A percentile compares a stretch with the other conserved stretches of the same genome.
These are phyloP conservation scores for Dipodomys ordii DNA, from an alignment of 2,113 vertebrate genomes.

Conservation along the genomic window DNA sequence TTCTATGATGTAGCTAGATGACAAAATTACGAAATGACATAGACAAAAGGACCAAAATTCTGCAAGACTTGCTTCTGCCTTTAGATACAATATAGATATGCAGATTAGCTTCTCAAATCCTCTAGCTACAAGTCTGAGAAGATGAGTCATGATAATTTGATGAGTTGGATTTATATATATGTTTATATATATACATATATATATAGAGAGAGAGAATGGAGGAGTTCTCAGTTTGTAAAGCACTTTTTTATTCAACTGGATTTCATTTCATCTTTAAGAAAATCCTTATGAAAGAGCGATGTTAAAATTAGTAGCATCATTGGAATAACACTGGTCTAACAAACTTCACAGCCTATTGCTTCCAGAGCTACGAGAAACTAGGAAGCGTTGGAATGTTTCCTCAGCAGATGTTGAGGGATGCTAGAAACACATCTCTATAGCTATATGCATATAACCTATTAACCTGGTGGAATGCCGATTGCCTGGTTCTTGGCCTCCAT, in stretches of 20 bases:
- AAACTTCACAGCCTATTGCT: not conserved
- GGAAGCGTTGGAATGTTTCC: not conserved
- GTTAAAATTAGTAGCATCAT: not conserved
- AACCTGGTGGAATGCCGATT: too few relatives aligned
- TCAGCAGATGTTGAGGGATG: not conserved
- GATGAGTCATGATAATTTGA: conserved; percentile 19
- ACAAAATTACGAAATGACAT: not conserved
- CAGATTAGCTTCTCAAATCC: not conserved
- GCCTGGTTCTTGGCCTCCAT: not conserved
- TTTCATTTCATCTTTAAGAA: conserved; percentile 16
- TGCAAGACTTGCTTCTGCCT: not conserved
- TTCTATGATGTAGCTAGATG: not conserved
- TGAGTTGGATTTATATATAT: not conserved
- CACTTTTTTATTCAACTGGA: not conserved
- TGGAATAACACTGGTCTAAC: conserved; percentile 17
- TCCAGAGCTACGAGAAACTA: not conserved
- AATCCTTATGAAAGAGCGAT: not conserved
- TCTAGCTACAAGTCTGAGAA: conserved; percentile 1
- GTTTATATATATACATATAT: too few relatives aligned
- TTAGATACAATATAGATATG: not conserved
- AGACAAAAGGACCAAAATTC: not conserved
- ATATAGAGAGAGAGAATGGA: too few relatives aligned
- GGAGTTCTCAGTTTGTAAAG: not conserved
- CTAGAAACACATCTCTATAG: not conserved
- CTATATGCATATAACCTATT: not conserved